These are phyloP conservation scores for Podarcis siculus DNA, from an alignment of 2,797 vertebrate genomes.

Conservation along the genomic window DNA sequence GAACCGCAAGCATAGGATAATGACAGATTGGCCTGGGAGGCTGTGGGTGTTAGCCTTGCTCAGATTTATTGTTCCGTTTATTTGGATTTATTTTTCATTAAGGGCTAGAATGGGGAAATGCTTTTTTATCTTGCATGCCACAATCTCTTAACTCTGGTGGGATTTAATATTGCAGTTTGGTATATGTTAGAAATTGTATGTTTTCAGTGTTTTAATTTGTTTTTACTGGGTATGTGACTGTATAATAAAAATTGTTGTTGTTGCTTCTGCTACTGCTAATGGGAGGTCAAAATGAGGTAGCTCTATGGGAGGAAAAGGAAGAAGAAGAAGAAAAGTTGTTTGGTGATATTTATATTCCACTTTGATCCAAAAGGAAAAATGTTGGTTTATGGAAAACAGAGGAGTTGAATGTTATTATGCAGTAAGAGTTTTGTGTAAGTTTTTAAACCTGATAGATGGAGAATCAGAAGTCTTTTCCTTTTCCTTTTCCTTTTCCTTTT, in stretches of 20 bases:
- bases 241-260: too few relatives aligned
- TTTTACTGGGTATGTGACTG: too few relatives aligned
- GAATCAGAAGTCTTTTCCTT: too few relatives aligned
- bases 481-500: too few relatives aligned
- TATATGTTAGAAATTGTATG: too few relatives aligned
- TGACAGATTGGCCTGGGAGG: constrained; percentile 17
- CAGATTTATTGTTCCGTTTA: constrained; percentile 1
- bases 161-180: not conserved
- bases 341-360: not conserved
- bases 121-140: not conserved
- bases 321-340: not conserved
- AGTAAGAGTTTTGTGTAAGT: too few relatives aligned
- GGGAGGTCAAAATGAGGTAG: too few relatives aligned
- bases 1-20: constrained; percentile 4
- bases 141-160: not conserved
- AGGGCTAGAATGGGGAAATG: not conserved
- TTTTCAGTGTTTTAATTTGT: too few relatives aligned
- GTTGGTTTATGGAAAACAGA: not conserved
- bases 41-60: fast-evolving
- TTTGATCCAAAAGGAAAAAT: not conserved
- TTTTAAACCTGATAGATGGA: too few relatives aligned
- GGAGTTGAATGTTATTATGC: too few relatives aligned
- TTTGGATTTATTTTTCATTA: constrained; percentile 34
- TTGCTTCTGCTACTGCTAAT: too few relatives aligned
- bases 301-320: not conserved